Conservation (phyloP, 2,888 invertebrate species). For the Sarcophaga carnaria region DNA sequence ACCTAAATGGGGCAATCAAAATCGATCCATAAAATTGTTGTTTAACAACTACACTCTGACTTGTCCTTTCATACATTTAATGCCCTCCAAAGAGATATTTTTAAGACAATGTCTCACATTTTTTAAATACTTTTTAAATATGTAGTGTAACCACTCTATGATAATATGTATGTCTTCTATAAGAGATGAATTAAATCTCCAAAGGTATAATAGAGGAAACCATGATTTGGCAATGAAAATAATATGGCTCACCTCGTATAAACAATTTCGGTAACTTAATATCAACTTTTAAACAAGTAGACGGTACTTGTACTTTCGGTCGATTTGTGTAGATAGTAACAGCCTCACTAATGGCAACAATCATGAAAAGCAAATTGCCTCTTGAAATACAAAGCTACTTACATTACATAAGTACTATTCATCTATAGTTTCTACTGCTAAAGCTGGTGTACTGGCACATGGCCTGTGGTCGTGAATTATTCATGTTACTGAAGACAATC, state of each 20-base stretch:
- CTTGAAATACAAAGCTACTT: neutral
- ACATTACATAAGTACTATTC: neutral
- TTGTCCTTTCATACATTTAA: too few species aligned
- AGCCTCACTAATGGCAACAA: neutral
- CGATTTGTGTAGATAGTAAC: neutral
- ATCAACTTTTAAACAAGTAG: constrained; percentile 56
- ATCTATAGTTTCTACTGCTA: neutral
- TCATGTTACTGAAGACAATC: constrained; percentile 35
- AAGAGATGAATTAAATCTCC: neutral
- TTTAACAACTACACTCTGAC: too few species aligned
- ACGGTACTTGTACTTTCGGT: too few species aligned
- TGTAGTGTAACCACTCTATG: neutral
- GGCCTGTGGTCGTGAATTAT: neutral
- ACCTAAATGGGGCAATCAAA: too few species aligned
- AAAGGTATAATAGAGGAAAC: constrained; percentile 31
- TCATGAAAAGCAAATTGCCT: too few species aligned
- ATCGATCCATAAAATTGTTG: too few species aligned
- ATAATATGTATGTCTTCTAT: neutral
- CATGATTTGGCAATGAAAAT: constrained; percentile 64
- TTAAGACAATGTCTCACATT: too few species aligned
- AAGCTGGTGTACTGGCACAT: neutral
- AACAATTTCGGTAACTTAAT: constrained; percentile 59
- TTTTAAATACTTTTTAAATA: too few species aligned
- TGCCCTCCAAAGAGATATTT: too few species aligned
- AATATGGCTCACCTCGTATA: constrained; percentile 48